Base-by-base conservation (phyloP, 2,888 invertebrate genomes). In the Drosophila imparisetae region DNA sequence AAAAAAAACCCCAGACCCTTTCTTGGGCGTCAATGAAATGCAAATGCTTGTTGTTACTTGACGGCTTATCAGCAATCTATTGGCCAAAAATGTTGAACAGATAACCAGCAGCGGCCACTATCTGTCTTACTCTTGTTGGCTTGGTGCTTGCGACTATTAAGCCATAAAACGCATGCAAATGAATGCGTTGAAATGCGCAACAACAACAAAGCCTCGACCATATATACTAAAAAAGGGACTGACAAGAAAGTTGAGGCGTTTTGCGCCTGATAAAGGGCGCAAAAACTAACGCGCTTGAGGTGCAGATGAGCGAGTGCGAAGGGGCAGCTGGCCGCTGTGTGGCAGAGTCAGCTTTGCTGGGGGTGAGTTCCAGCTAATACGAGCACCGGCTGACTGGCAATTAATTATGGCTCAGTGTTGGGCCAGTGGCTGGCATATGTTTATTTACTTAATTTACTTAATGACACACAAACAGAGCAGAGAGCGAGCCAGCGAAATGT, bases 371-470 rank as follows among this genome's bases (percentile, higher is more conserved):
- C 60, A 60, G 54, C 78, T 82, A 68, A 74, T 75, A 83, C 71
- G 76, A 75, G 83, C 66, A 80, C 69, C 86, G 89, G 84, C 87
- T 87, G 85, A 87, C 88, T 89, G 80, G 79, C 90, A 91, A 91
- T 91, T 89, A 91, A 91, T 91, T 90, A 90, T 78, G 89, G 78
- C 72, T 67, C 66, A 71, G 71, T 66, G 69, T 55, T 66, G 69
- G 48, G 54, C 42, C 75, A 63, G 66, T 77, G 68, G 64, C 86
- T 75, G 90, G 86, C 91, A 90, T 91, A 89, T 91, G 90, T 90
- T 90, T 90, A 89, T 89, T 90, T 91, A 89, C 89, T 90, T 90
- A 91, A 90, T 90, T 91, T 90, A 90, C 91, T 90, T 91, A 90
- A 90, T 91, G 84, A 90, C 89, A 87, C 86, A 81, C 81, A 83